These are phyloP conservation scores for Synodontis membranacea DNA, from an alignment of 2,113 vertebrate species.

Conservation along the genomic window DNA sequence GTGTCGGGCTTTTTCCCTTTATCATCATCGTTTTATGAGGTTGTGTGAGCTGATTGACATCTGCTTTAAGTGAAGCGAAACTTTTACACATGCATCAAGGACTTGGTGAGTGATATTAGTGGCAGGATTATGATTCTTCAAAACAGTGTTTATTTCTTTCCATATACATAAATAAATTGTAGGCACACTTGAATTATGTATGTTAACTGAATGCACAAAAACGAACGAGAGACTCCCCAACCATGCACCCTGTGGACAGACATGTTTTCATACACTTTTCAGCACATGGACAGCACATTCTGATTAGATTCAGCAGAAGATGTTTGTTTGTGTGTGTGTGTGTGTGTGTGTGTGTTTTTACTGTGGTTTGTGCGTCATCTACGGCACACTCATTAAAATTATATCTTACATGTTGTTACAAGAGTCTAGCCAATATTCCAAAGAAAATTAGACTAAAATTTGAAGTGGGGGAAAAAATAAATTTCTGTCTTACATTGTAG, in stretches of 20 bases:
- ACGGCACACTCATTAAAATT: not conserved
- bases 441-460: not conserved
- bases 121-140: not conserved
- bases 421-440: not conserved
- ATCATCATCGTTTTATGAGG: not conserved
- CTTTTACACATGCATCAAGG: not conserved
- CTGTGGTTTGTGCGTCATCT: not conserved
- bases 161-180: not conserved
- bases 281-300: not conserved
- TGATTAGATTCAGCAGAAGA: not conserved
- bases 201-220: not conserved
- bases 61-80: not conserved
- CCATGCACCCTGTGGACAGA: not conserved
- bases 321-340: too few relatives aligned
- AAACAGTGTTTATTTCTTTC: not conserved
- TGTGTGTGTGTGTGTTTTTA: too few relatives aligned
- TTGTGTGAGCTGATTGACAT: slow-evolving; percentile 2
- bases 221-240: not conserved
- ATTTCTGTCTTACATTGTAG: not conserved
- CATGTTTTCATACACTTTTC: slow-evolving; percentile 10
- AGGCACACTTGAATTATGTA: not conserved
- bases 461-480: not conserved
- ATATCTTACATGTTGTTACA: slow-evolving; percentile 5
- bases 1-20: not conserved
- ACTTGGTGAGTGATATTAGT: not conserved